Evolutionary conservation across 2,113 vertebrate genomes (phyloP).

Genomic region (Sebastes schlegelii): DNA sequence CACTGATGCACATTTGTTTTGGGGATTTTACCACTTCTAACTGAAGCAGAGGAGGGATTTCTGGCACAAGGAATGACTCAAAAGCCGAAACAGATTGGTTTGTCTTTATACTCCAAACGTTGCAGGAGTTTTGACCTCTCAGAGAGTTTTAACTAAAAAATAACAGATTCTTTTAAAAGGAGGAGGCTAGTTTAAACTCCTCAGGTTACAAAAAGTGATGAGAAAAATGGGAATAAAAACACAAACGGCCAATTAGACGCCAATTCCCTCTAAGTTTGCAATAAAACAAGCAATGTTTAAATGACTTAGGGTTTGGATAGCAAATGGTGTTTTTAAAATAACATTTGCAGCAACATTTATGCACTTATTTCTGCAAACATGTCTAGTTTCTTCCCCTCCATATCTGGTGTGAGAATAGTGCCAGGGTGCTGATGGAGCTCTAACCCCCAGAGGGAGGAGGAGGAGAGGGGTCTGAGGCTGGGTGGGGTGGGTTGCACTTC

Average conservation of each 20-base stretch:
- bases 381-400: neutral
- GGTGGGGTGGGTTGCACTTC: neutral
- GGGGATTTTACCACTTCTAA: neutral
- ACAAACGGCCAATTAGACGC: neutral
- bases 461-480: slow-evolving; percentile 6
- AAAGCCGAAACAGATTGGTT: neutral
- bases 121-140: neutral
- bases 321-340: neutral
- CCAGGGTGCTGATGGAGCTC: slow-evolving; percentile 40
- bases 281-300: neutral
- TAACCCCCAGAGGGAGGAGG: slow-evolving; percentile 15
- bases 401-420: slow-evolving; percentile 10
- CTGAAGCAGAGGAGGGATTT: neutral
- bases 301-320: neutral
- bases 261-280: neutral
- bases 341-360: neutral
- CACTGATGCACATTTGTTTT: neutral
- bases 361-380: neutral
- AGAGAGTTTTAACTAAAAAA: neutral
- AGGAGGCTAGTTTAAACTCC: neutral
- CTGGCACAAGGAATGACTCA: neutral
- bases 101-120: neutral
- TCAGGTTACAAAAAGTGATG: neutral
- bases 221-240: neutral
- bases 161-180: neutral